Base-by-base conservation (phyloP, 2,888 invertebrate species). In the Amblyteles armatorius region DNA sequence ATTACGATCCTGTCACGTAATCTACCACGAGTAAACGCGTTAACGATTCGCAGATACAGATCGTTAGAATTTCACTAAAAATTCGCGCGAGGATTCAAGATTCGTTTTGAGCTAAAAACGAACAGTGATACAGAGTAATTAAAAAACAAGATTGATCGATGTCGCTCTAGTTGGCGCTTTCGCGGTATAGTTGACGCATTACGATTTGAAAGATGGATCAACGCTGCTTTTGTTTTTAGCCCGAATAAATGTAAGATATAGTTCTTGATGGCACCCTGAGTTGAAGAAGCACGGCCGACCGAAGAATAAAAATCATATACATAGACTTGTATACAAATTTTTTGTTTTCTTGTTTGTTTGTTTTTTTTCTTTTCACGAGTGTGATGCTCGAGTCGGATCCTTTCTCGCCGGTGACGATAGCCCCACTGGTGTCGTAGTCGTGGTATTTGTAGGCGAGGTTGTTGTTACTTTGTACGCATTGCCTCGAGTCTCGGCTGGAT, bases 401-500 rank as follows among this genome's bases (percentile, higher is more conserved):
- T 92, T 93, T 82, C 92, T 93, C 11, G 86, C 86, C 16, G 88
- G 79, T 13, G 92, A 87, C 40, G 78, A 77, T 5, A 81, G 16
- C 65, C 80, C 73, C 48, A 80, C 67, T 19, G 73, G 55, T 92
- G 90, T 84, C 91, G 88, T 69, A 93, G 93, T 79, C 94, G 94
- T 73, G 88, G 90, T 78, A 90, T 91, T 71, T n/a, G 79, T 91
- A 93, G 94, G 93, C 93, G 93, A 77, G 36, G 86, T 71, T 16
- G 89, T 83, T 50, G 84, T 85, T 57, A 74, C 82, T 84, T 88
- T 84, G 71, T 88, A 88, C 36, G 87, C 87, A 67, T 88, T 90
- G 36, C 88, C 88, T 68, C 89, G 90, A 92, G 96, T 96, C 92
- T 97, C 97, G 88, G 97, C 96, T 82, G 97, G 97, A 95, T 97